Conservation (phyloP, 1,140 invertebrate species). For the Drosophila ambigua region DNA sequence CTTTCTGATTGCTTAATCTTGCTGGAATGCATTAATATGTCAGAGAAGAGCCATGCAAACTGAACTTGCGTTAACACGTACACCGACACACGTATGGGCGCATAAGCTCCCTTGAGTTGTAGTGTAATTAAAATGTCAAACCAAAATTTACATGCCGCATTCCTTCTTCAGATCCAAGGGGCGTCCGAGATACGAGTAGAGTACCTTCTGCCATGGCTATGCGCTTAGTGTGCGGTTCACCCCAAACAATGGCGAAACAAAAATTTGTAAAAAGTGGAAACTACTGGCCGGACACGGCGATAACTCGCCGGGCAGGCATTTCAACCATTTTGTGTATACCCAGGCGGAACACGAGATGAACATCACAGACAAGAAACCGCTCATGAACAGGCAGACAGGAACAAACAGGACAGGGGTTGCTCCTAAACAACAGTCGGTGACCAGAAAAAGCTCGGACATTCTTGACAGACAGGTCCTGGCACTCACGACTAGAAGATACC, state of each 20-base stretch:
- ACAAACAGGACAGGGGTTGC: neutral
- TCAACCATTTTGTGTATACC: conserved; percentile 22
- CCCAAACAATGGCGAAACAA: conserved; percentile 34
- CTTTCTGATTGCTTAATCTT: conserved; percentile 73
- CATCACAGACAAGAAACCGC: conserved; percentile 35
- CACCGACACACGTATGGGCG: conserved; percentile 6
- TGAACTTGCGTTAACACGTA: conserved; percentile 40
- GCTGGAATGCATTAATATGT: conserved; percentile 77
- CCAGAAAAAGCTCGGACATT: conserved; percentile 13
- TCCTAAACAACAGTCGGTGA: neutral
- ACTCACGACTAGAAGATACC: conserved; percentile 6
- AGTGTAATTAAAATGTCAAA: conserved; percentile 76
- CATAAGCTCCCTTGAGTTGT: neutral
- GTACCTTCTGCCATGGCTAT: conserved; percentile 41
- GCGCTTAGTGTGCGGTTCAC: conserved; percentile 60
- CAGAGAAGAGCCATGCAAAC: conserved; percentile 35
- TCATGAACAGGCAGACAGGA: conserved; percentile 31
- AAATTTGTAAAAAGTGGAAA: conserved; percentile 42
- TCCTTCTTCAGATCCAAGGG: conserved; percentile 11
- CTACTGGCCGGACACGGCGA: conserved; percentile 50
- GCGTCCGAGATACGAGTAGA: conserved; percentile 2
- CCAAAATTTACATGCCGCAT: conserved; percentile 42
- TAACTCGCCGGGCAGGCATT: conserved; percentile 41
- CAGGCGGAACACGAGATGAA: conserved; percentile 36
- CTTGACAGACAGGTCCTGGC: neutral